These are phyloP conservation scores for Chionoecetes opilio DNA, from an alignment of 1,140 invertebrate species.

Conservation along the genomic window DNA sequence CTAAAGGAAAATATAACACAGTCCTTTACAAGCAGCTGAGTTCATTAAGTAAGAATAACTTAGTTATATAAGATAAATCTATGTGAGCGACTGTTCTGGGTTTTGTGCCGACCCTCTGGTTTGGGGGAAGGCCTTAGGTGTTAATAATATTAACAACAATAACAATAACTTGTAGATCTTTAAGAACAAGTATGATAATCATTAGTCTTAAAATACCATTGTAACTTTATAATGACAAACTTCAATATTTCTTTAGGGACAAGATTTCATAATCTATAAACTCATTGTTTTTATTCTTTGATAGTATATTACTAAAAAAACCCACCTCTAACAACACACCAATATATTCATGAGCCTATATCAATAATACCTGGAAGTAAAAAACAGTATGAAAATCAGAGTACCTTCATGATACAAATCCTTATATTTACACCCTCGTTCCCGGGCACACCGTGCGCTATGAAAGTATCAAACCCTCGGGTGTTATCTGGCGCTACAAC, in stretches of 20 bases:
- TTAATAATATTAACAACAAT: too few species aligned
- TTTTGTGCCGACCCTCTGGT: too few species aligned
- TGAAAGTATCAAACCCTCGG: background rate
- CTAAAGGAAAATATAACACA: background rate
- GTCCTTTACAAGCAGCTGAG: too few species aligned
- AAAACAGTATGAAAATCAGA: background rate
- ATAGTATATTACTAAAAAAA: too few species aligned
- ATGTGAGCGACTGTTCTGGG: too few species aligned
- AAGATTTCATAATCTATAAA: background rate
- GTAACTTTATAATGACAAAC: background rate
- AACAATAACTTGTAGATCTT: background rate
- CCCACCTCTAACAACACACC: background rate
- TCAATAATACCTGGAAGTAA: background rate
- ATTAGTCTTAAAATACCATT: background rate
- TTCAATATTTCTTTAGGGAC: background rate
- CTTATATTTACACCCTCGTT: slow-evolving; percentile 24
- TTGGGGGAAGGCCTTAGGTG: too few species aligned
- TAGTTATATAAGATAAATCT: too few species aligned
- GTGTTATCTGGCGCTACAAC: too few species aligned
- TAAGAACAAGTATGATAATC: too few species aligned
- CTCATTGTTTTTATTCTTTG: background rate
- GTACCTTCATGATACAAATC: background rate
- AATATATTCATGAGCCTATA: background rate
- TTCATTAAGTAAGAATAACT: too few species aligned
- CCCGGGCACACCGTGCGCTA: background rate